phyloP scores from a whole-genome alignment of 2,113 vertebrate genomes.

The Australoheros scitulus region DNA sequence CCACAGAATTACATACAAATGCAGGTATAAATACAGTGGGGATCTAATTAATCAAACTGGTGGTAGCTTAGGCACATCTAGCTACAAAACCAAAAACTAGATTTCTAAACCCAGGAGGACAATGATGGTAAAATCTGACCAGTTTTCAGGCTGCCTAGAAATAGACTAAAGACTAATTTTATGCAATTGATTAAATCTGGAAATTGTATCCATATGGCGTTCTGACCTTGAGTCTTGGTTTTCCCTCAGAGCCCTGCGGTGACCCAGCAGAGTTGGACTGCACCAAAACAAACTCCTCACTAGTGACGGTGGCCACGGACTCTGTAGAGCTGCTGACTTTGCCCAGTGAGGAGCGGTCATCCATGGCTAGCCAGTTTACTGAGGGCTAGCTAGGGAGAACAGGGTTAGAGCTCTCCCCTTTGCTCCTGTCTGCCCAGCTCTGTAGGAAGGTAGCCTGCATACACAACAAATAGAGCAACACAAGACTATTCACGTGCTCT shows the following conservation, averaged over 20 bases:
- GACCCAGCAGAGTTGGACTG: conserved; percentile 81
- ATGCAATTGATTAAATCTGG: background rate
- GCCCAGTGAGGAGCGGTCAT: conserved; percentile 85
- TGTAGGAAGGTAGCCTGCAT: conserved; percentile 4
- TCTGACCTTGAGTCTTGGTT: conserved; percentile 88
- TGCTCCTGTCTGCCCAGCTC: conserved; percentile 40
- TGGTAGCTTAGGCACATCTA: background rate
- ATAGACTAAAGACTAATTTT: background rate
- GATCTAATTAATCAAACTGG: accelerated
- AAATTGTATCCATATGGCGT: background rate
- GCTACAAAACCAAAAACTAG: background rate
- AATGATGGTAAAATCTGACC: background rate
- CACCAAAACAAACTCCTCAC: conserved; percentile 94
- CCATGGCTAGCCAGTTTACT: conserved; percentile 82
- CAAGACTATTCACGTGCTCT: background rate
- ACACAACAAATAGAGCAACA: background rate
- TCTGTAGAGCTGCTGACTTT: conserved; percentile 88
- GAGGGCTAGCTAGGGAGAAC: conserved; percentile 61
- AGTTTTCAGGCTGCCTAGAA: too few species aligned
- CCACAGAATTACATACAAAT: background rate
- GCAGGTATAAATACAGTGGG: accelerated
- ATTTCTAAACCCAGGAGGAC: background rate
- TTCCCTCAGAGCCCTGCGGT: conserved; percentile 83
- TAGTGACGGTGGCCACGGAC: conserved; percentile 87
- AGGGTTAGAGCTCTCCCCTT: conserved; percentile 67